Conservation (phyloP, 1,140 invertebrate species). For the Drosophila ercepeae region DNA sequence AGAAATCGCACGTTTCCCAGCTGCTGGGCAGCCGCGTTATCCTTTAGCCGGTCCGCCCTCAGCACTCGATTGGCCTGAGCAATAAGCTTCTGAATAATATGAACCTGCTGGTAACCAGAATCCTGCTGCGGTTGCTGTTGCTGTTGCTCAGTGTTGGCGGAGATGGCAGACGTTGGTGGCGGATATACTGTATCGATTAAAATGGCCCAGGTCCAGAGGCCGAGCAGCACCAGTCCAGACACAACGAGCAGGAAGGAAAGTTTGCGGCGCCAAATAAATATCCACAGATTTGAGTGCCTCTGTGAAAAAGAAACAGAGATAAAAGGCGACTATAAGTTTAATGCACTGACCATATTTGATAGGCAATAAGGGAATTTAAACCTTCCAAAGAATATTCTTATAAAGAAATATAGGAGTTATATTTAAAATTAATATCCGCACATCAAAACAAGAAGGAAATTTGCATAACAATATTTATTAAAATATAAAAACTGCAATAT, state of each 20-base stretch:
- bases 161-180: conserved; percentile 9
- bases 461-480: too few relatives aligned
- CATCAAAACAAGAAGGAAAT: too few relatives aligned
- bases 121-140: conserved; percentile 24
- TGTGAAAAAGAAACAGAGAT: conserved; percentile 27
- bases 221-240: conserved; percentile 63
- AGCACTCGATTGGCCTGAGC: conserved; percentile 78
- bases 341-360: neutral
- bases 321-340: neutral
- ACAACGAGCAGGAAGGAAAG: conserved; percentile 70
- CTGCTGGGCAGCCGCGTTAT: conserved; percentile 40
- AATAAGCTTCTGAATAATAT: conserved; percentile 80
- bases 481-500: neutral
- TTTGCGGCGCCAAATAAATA: conserved; percentile 82
- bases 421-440: too few relatives aligned
- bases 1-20: conserved; percentile 73
- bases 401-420: too few relatives aligned
- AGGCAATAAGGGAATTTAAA: neutral
- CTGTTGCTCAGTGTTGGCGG: conserved; percentile 24
- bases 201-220: conserved; percentile 81
- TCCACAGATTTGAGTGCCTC: conserved; percentile 81
- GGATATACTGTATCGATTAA: conserved; percentile 61
- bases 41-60: conserved; percentile 63
- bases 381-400: neutral
- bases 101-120: conserved; percentile 58